Percentiles rank a stretch among this genome's conserved stretches.
Conservation (phyloP, 2,113 vertebrate genomes). For the Rhagologus leucostigma region DNA sequence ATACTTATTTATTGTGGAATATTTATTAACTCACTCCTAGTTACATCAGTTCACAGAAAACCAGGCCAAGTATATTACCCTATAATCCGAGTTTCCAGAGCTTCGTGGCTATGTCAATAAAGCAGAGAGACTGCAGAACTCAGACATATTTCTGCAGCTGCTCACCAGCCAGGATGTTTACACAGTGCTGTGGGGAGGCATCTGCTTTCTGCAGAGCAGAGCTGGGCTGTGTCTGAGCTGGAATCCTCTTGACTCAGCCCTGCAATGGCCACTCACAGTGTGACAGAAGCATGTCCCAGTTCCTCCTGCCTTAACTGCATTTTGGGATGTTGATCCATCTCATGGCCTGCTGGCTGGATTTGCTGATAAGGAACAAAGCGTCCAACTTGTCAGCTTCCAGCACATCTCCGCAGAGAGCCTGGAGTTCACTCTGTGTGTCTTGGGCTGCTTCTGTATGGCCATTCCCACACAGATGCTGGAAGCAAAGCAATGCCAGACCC, state of each 20-base stretch:
- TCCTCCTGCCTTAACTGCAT: neutral
- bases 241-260: neutral
- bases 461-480: neutral
- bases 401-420: neutral
- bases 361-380: neutral
- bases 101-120: neutral
- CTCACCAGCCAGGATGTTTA: neutral
- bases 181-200: neutral
- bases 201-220: neutral
- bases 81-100: neutral
- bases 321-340: neutral
- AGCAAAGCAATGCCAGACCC: neutral
- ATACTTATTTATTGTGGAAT: neutral
- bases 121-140: neutral
- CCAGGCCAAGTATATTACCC: neutral
- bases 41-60: conserved; percentile 5
- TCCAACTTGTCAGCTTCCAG: neutral
- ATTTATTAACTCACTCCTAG: conserved; percentile 34
- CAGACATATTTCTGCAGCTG: neutral
- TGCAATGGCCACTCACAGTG: fast-evolving
- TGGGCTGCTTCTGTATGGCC: neutral
- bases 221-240: neutral
- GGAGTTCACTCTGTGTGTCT: fast-evolving
- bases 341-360: neutral
- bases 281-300: fast-evolving